Evolutionary conservation across 2,797 vertebrate species (phyloP).

Genomic region (Chrysocyon brachyurus): DNA sequence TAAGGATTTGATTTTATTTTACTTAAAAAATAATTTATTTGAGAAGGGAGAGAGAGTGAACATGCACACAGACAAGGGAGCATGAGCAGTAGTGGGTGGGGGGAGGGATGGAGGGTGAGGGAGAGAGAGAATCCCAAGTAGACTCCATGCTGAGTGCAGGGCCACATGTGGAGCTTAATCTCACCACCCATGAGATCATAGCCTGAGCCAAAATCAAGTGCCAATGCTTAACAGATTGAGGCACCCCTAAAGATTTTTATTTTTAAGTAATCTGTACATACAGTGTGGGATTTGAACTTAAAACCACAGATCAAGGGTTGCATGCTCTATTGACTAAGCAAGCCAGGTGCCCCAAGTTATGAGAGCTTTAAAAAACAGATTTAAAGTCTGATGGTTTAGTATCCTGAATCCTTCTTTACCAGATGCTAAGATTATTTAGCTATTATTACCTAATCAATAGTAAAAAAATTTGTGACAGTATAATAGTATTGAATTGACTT

Average conservation of each 20-base stretch:
- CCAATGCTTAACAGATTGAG: neutral
- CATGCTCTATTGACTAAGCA: neutral
- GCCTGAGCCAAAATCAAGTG: neutral
- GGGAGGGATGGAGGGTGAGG: neutral
- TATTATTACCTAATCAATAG: neutral
- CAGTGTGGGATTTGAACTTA: neutral
- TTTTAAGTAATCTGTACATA: neutral
- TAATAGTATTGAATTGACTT: constrained; percentile 3
- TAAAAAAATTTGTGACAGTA: neutral
- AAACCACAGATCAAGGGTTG: neutral
- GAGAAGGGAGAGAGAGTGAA: neutral
- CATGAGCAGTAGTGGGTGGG: no score
- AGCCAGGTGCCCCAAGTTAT: neutral
- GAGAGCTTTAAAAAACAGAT: constrained; percentile 55
- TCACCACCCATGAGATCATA: neutral
- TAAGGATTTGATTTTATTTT: neutral
- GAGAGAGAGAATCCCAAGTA: neutral
- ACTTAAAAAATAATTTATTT: neutral
- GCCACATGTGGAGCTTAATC: neutral
- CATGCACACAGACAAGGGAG: no score
- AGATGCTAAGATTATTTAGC: neutral
- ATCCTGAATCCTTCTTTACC: neutral
- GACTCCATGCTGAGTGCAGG: neutral
- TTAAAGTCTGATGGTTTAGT: constrained; percentile 64
- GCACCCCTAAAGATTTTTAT: neutral